phyloP scores from a whole-genome alignment of 92 coral and sea anemone genomes.

The Siderastrea siderea region DNA sequence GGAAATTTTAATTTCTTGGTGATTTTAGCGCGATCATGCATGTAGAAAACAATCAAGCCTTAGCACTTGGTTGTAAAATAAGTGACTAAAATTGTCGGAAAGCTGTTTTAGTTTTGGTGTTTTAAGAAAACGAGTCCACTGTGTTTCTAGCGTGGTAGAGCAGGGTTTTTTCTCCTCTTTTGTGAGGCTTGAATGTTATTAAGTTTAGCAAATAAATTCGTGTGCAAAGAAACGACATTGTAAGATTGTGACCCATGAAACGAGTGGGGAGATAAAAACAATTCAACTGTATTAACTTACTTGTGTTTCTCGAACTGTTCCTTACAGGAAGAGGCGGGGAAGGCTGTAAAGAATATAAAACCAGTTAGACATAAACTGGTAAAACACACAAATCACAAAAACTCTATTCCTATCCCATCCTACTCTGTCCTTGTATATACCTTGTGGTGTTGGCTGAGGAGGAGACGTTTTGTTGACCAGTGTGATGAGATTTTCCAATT shows the following conservation, averaged over 20 bases:
- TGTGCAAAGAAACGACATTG: too few relatives aligned
- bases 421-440: not conserved
- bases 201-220: too few relatives aligned
- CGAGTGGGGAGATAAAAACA: too few relatives aligned
- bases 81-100: not conserved
- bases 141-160: too few relatives aligned
- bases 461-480: not conserved
- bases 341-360: not conserved
- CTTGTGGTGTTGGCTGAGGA: not conserved
- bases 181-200: too few relatives aligned
- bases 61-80: too few relatives aligned
- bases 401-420: not conserved
- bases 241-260: too few relatives aligned
- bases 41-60: not conserved
- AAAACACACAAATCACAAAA: not conserved
- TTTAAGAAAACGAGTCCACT: too few relatives aligned
- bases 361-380: not conserved
- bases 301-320: not conserved
- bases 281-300: not conserved
- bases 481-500: conserved; percentile 2
- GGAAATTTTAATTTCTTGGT: too few relatives aligned
- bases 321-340: not conserved
- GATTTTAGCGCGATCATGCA: too few relatives aligned
- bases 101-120: not conserved
- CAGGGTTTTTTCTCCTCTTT: too few relatives aligned